phyloP scores from a whole-genome alignment of 53 echinoderm and acorn worm genomes.

The Hippasteria phrygiana region DNA sequence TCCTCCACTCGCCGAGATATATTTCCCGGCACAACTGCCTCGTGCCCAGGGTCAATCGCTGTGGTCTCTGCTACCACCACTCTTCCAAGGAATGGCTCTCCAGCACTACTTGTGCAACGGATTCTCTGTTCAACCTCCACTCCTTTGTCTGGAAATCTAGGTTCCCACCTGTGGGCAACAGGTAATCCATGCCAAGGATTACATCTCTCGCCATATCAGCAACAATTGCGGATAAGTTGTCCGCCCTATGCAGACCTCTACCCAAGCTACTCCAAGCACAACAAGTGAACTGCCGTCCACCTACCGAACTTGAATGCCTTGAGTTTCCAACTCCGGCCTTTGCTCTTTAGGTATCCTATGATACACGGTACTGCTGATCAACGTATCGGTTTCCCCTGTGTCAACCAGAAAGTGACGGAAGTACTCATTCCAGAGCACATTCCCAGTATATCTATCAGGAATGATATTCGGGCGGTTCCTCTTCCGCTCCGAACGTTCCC shows the following conservation, averaged over 20 bases:
- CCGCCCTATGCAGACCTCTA: slow-evolving; percentile 58
- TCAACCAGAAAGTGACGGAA: slow-evolving; percentile 39
- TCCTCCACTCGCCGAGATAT: no score
- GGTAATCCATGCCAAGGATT: slow-evolving; percentile 55
- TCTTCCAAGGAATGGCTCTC: no score
- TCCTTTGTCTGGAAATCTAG: no score
- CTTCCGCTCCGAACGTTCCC: no score
- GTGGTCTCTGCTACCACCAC: no score
- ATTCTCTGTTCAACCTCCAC: no score
- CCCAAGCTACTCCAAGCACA: slow-evolving; percentile 49
- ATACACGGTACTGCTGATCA: slow-evolving; percentile 57
- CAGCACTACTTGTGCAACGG: no score
- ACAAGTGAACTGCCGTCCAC: slow-evolving; percentile 60
- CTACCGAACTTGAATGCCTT: slow-evolving; percentile 1
- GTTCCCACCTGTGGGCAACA: no score
- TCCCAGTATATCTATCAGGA: slow-evolving; percentile 54
- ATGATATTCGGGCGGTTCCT: slow-evolving; percentile 41
- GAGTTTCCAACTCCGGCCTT: slow-evolving; percentile 37
- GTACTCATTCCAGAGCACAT: slow-evolving; percentile 46
- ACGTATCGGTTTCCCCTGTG: slow-evolving; percentile 64
- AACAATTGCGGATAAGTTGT: slow-evolving; percentile 52
- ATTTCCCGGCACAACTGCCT: no score
- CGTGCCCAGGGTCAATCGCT: no score
- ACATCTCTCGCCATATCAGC: slow-evolving; percentile 59
- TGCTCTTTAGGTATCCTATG: slow-evolving; percentile 36